Evolutionary conservation across 2,888 invertebrate genomes (phyloP), one percentile per base, ranked within the genome.

Genomic region (Drosophila infuscata): DNA sequence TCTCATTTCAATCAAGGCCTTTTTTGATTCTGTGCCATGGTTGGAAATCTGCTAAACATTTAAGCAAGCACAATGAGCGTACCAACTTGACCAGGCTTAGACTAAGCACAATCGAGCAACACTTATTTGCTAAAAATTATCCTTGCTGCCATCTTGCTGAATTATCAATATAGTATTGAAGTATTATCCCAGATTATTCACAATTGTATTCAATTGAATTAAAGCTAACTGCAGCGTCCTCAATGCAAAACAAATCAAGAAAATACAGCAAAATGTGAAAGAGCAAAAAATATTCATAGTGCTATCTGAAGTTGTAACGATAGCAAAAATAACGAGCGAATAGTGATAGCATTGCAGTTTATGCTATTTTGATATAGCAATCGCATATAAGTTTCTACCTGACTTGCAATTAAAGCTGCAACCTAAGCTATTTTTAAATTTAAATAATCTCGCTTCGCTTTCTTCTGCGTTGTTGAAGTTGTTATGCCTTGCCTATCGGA

Each of bases 1-100:
- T 49, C 78, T 67, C 69, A 60, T 73, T 82, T 84, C 74, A 85
- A 85, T 83, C 67, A 74, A 61, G 68, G 51, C 64, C 66, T 41
- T 60, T 63, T 71, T 67, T 71, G 61, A 62, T 81, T 67, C 56
- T 65, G 67, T 38, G 30, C 57, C 43, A 56, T 46, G 62, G n/a
- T 38, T 51, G 56, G 38, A 49, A 51, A 57, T 17, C 38, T 5
- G 20, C 15, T 30, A 51, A 20, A 36, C 38, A 61, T 59, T 65
- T 48, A 32, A 11, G 32, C 33, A 12, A 64, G 17, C 35, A 56
- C 54, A 54, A 20, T 48, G 32, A n/a, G 3, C 29, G 46, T 59
- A 58, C 43, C 60, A 57, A 57, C 61, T 48, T 60, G 48, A 8
- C 11, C 32, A 46, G 15, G 36, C 36, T 41, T 35, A 29, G 51